Conservation (phyloP, 2,113 vertebrate species). For the Tinamus guttatus region DNA sequence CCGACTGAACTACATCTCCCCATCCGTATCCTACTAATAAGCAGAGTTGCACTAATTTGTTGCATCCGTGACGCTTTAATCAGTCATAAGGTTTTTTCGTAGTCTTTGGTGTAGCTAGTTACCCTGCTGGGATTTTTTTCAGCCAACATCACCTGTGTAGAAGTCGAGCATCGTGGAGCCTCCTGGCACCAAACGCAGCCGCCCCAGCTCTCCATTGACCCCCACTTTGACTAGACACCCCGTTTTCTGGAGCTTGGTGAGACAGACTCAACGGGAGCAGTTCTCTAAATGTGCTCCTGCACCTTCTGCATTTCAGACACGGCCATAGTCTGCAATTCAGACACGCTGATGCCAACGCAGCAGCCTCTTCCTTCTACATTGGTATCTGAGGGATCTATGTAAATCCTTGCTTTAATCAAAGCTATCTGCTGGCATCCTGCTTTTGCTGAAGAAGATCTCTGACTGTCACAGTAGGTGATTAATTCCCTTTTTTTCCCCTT, state of each 20-base stretch:
- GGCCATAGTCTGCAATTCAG: too few relatives aligned
- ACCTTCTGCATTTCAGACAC: neutral
- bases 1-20: neutral
- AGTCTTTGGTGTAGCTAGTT: neutral
- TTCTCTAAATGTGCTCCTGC: neutral
- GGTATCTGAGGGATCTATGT: neutral
- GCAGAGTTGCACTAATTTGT: accelerated
- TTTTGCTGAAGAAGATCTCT: neutral
- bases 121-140: neutral
- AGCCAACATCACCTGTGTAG: neutral
- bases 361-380: neutral
- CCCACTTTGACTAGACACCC: neutral
- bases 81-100: neutral
- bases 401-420: neutral
- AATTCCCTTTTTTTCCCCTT: neutral
- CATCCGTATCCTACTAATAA: neutral
- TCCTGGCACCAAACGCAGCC: neutral
- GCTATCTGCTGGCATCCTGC: neutral
- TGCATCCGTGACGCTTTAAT: too few relatives aligned
- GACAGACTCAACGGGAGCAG: neutral
- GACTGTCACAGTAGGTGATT: neutral
- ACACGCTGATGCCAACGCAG: neutral
- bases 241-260: neutral
- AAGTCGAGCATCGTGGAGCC: neutral
- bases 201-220: neutral